phyloP scores from a whole-genome alignment of 2,888 invertebrate species.

The Arrhopalites spinosus region DNA sequence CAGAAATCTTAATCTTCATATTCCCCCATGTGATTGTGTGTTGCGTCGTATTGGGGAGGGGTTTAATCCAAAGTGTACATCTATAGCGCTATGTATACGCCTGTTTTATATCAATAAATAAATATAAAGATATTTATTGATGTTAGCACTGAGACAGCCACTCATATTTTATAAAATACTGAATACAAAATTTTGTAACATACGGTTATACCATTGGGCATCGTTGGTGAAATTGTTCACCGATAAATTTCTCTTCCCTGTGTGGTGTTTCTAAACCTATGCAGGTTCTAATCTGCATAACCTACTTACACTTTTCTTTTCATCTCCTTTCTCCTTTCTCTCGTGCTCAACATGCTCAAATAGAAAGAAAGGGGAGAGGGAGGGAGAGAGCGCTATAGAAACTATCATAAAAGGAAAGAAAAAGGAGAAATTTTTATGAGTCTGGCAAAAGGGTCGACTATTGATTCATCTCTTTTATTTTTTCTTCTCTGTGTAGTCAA shows the following conservation, averaged over 20 bases:
- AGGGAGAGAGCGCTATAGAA: too few species aligned
- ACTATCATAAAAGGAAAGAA: slow-evolving; percentile 10
- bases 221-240: slow-evolving; percentile 18
- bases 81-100: background rate
- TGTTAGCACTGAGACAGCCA: background rate
- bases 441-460: slow-evolving; percentile 6
- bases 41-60: background rate
- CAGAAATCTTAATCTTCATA: slow-evolving; percentile 1
- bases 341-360: background rate
- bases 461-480: slow-evolving; percentile 21
- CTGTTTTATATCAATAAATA: background rate
- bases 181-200: background rate
- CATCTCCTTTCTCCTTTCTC: background rate
- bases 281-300: slow-evolving; percentile 19
- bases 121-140: slow-evolving; percentile 10
- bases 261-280: slow-evolving; percentile 2
- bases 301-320: slow-evolving; percentile 17
- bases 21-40: background rate
- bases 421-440: slow-evolving; percentile 18
- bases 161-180: background rate
- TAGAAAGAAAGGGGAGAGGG: too few species aligned
- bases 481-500: background rate
- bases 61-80: background rate
- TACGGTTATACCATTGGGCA: slow-evolving; percentile 13
- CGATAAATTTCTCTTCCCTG: slow-evolving; percentile 1